A percentile compares a stretch with the other conserved stretches of the same genome.
phyloP scores from a whole-genome alignment of 2,797 vertebrate species.

The Amblyopsis hoosieri region DNA sequence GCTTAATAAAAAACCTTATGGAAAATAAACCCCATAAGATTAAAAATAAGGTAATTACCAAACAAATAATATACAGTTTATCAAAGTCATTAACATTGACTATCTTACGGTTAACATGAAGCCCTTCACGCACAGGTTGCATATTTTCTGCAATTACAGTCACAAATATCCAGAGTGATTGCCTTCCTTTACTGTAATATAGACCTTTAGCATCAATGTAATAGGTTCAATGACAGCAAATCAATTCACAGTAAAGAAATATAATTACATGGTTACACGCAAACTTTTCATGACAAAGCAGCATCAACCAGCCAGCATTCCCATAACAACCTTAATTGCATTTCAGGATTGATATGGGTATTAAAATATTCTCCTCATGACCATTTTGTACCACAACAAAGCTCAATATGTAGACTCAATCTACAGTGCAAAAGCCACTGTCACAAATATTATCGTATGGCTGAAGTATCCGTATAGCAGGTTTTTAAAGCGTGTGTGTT shows the following conservation, averaged over 20 bases:
- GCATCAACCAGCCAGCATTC: conserved; percentile 9
- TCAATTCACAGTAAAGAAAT: conserved; percentile 3
- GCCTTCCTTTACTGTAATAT: conserved; percentile 48
- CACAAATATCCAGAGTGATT: conserved; percentile 65
- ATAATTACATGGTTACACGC: conserved; percentile 16
- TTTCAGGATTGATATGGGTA: conserved; percentile 22
- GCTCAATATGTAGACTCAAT: conserved; percentile 14
- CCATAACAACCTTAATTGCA: conserved; percentile 12
- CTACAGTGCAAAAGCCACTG: conserved; percentile 21
- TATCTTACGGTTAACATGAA: conserved; percentile 69
- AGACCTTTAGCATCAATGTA: conserved; percentile 13
- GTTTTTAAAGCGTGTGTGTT: too few species aligned
- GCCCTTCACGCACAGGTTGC: conserved; percentile 81
- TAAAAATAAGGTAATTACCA: conserved; percentile 64
- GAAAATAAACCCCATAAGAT: conserved; percentile 63
- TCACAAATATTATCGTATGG: conserved; percentile 41
- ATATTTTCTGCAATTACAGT: conserved; percentile 75
- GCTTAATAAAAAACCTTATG: conserved; percentile 50
- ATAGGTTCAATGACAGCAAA: conserved; percentile 18
- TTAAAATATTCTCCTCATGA: conserved; percentile 8
- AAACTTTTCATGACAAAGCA: conserved; percentile 19
- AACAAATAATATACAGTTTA: conserved; percentile 63
- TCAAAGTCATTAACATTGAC: conserved; percentile 62
- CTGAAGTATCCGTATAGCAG: conserved; percentile 37
- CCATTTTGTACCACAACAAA: neutral